Evolutionary conservation across 2,888 invertebrate genomes (phyloP).

Genomic region (Papilio gigon): DNA sequence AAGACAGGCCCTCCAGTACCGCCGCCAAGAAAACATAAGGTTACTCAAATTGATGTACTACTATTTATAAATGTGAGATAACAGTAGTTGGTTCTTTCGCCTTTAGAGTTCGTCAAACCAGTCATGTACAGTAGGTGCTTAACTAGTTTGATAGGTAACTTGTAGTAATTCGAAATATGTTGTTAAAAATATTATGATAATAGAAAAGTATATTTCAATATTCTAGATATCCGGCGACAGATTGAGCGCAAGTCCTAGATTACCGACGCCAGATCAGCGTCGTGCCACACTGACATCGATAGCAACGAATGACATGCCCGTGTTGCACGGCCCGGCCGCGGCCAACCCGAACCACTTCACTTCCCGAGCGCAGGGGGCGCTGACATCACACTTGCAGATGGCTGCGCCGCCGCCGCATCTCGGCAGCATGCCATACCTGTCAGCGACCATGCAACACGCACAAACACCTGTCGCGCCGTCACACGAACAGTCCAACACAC

Average conservation of each 20-base stretch:
- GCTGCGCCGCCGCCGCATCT: constrained; percentile 52
- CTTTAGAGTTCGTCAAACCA: not conserved
- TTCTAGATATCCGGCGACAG: constrained; percentile 63
- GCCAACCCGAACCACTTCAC: constrained; percentile 55
- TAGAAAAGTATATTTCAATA: constrained; percentile 11
- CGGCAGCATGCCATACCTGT: constrained; percentile 72
- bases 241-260: constrained; percentile 69
- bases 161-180: too few species aligned
- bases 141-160: too few species aligned
- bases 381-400: constrained; percentile 43
- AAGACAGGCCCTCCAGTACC: constrained; percentile 76
- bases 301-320: constrained; percentile 42
- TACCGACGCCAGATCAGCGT: constrained; percentile 60
- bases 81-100: not conserved
- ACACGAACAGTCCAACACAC: constrained; percentile 58
- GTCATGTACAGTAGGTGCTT: too few species aligned
- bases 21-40: constrained; percentile 78
- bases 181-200: not conserved
- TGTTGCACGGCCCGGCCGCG: constrained; percentile 46
- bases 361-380: constrained; percentile 44
- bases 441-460: constrained; percentile 58
- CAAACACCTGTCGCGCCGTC: constrained; percentile 50
- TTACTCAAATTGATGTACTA: constrained; percentile 47
- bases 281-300: constrained; percentile 58
- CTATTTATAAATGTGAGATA: not conserved